Evolutionary conservation across 2,888 invertebrate species (phyloP).

Genomic region (Cynaeus angustus): DNA sequence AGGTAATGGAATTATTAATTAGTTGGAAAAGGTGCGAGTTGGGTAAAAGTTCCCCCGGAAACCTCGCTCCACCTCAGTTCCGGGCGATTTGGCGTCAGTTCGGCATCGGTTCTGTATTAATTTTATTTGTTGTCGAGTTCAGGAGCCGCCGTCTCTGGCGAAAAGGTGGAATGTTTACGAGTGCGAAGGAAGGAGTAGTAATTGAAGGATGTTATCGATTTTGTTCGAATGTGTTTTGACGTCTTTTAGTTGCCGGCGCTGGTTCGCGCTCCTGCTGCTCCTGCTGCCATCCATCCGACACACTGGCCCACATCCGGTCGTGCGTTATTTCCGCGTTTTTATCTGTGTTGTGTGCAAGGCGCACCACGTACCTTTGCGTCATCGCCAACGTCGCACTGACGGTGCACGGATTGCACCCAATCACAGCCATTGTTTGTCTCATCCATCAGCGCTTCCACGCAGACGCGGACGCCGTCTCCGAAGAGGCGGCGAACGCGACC

Average conservation of each 20-base stretch:
- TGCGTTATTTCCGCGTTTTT: conserved; percentile 56
- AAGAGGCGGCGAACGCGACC: conserved; percentile 69
- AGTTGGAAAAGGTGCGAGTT: too few relatives aligned
- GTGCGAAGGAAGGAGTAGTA: conserved; percentile 28
- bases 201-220: conserved; percentile 39
- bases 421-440: conserved; percentile 70
- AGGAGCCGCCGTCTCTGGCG: conserved; percentile 1
- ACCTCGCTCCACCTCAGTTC: background rate
- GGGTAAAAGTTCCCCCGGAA: too few relatives aligned
- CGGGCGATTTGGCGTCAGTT: conserved; percentile 23
- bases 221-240: conserved; percentile 25
- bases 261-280: conserved; percentile 21
- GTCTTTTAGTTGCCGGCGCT: conserved; percentile 21
- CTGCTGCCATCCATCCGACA: conserved; percentile 49
- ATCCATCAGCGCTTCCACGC: conserved; percentile 57
- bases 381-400: conserved; percentile 66
- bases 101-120: conserved; percentile 18
- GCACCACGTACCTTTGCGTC: conserved; percentile 59
- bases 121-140: conserved; percentile 28
- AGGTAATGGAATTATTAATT: too few relatives aligned
- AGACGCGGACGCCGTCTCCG: conserved; percentile 61
- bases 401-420: conserved; percentile 72
- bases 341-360: conserved; percentile 57
- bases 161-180: conserved; percentile 41
- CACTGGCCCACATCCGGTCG: conserved; percentile 61